Conservation (phyloP, 1,140 invertebrate genomes). For the Drosophila repleta region DNA sequence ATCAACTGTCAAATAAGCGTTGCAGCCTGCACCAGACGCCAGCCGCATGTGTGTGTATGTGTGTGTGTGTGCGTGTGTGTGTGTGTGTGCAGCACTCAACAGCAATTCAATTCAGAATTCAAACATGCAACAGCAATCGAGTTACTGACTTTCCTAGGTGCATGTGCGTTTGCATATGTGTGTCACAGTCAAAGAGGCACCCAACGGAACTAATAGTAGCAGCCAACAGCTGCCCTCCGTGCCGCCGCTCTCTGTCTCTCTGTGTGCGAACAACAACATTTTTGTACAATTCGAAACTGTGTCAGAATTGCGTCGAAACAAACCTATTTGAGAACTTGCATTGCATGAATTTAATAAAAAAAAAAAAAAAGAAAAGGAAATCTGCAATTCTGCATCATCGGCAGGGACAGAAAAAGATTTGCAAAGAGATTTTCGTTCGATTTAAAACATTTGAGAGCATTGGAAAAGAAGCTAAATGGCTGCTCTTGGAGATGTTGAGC, state of each 20-base stretch:
- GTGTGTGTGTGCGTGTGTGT: slow-evolving; percentile 18
- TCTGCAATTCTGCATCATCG: background rate
- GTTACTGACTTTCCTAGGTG: slow-evolving; percentile 44
- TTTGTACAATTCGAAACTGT: slow-evolving; percentile 75
- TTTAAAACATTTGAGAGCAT: background rate
- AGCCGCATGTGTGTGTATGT: slow-evolving; percentile 14
- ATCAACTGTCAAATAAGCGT: slow-evolving; percentile 81
- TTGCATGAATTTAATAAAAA: slow-evolving; percentile 14
- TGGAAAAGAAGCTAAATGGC: background rate
- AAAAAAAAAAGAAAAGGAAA: background rate
- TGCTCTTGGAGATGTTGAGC: background rate
- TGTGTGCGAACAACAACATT: slow-evolving; percentile 71
- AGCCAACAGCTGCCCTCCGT: slow-evolving; percentile 14
- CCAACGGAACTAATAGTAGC: slow-evolving; percentile 45
- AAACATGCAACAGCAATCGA: slow-evolving; percentile 81
- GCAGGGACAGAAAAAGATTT: background rate
- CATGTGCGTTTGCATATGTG: slow-evolving; percentile 13
- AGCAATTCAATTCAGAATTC: slow-evolving; percentile 78
- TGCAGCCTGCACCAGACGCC: slow-evolving; percentile 41
- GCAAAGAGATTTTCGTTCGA: background rate
- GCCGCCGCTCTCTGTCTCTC: slow-evolving; percentile 10
- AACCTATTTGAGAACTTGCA: background rate
- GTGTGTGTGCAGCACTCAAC: slow-evolving; percentile 67
- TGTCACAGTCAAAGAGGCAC: slow-evolving; percentile 36
- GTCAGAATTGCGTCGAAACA: slow-evolving; percentile 57